Percentiles rank a stretch among this genome's conserved stretches.
phyloP scores from a whole-genome alignment of 1,140 invertebrate species.

The Atta colombica region DNA sequence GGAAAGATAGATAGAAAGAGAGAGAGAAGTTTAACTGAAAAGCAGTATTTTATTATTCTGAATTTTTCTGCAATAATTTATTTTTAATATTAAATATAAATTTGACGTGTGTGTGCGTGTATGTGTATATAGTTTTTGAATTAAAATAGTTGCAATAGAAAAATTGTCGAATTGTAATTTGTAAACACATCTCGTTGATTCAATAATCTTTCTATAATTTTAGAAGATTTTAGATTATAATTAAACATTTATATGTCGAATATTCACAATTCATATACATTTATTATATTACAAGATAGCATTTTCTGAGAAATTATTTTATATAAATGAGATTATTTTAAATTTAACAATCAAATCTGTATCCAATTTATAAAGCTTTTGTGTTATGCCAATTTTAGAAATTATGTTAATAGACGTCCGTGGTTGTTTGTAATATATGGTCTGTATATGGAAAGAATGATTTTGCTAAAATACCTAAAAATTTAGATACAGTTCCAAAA shows the following conservation, averaged over 20 bases:
- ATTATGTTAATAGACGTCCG: background rate
- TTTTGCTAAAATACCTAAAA: no score
- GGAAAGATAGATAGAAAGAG: background rate
- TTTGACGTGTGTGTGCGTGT: background rate
- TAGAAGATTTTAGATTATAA: no score
- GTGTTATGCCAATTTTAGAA: background rate
- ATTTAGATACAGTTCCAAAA: no score
- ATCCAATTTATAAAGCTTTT: background rate
- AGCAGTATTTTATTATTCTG: background rate
- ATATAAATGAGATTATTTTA: background rate
- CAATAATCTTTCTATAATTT: background rate
- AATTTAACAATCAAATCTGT: slow-evolving; percentile 10
- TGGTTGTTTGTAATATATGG: background rate
- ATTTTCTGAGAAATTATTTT: background rate
- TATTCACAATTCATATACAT: background rate
- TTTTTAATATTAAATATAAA: slow-evolving; percentile 4
- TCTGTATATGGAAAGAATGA: no score
- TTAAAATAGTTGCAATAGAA: background rate
- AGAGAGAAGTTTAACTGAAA: background rate
- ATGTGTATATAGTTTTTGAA: background rate
- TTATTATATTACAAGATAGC: background rate
- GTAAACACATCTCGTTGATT: background rate
- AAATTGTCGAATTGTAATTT: background rate
- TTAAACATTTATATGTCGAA: background rate
- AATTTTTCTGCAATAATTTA: background rate